Evolutionary conservation across 1,140 invertebrate genomes (phyloP).

Genomic region (Drosophila insularis): DNA sequence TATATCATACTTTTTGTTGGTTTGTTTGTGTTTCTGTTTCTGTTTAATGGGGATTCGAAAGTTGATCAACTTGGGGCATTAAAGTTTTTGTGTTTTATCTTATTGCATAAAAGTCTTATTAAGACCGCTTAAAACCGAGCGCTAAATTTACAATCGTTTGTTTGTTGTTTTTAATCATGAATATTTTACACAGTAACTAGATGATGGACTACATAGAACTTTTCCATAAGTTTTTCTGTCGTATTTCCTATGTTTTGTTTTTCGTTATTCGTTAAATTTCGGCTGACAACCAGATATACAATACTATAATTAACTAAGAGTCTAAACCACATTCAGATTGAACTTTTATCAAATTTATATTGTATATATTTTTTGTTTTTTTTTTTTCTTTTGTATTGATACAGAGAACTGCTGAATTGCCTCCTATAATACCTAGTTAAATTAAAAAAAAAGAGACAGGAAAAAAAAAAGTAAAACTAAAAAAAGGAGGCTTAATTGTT

Average conservation of each 20-base stretch:
- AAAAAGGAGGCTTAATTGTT: constrained; percentile 20
- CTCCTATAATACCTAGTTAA: constrained; percentile 26
- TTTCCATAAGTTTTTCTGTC: constrained; percentile 18
- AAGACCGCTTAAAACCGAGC: constrained; percentile 76
- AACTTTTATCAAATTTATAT: constrained; percentile 67
- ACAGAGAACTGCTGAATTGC: not conserved
- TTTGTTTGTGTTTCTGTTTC: constrained; percentile 29
- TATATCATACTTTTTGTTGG: constrained; percentile 33
- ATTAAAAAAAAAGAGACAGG: not conserved
- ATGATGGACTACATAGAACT: constrained; percentile 73
- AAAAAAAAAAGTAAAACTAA: not conserved
- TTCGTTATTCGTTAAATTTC: constrained; percentile 16
- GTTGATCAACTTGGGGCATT: constrained; percentile 44
- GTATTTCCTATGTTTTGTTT: constrained; percentile 7
- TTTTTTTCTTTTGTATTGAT: constrained; percentile 40
- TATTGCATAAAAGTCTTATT: constrained; percentile 76
- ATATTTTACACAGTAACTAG: constrained; percentile 72
- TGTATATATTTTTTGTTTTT: constrained; percentile 47
- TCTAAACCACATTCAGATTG: constrained; percentile 20
- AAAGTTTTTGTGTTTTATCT: constrained; percentile 27
- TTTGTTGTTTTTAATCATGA: constrained; percentile 38
- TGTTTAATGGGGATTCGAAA: constrained; percentile 50
- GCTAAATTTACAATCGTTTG: constrained; percentile 70
- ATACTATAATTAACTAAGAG: constrained; percentile 9
- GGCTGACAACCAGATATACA: constrained; percentile 66